phyloP scores from a whole-genome alignment of 2,797 vertebrate genomes.

The Salarias fasciatus region DNA sequence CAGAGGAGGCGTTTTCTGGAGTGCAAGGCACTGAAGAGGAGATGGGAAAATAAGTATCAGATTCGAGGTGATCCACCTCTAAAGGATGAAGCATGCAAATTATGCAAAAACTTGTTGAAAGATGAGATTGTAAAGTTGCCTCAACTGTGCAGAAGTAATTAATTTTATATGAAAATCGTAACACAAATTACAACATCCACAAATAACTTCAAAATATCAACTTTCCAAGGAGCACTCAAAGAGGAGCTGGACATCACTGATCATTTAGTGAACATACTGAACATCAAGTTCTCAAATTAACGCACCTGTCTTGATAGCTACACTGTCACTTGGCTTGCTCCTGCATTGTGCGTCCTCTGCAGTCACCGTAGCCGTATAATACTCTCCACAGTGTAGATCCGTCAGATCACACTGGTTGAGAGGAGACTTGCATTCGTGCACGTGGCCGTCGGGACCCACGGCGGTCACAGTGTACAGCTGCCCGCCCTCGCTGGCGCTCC shows the following conservation, averaged over 20 bases:
- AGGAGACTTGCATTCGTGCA: slow-evolving; percentile 53
- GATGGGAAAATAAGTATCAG: not conserved
- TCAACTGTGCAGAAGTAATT: too few relatives aligned
- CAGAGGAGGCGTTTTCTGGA: slow-evolving; percentile 61
- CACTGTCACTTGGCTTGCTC: slow-evolving; percentile 68
- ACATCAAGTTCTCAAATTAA: too few relatives aligned
- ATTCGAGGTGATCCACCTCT: too few relatives aligned
- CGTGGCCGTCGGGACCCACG: slow-evolving; percentile 41
- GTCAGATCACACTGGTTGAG: slow-evolving; percentile 69
- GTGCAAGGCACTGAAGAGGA: slow-evolving; percentile 75
- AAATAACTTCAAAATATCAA: too few relatives aligned
- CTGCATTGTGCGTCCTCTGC: slow-evolving; percentile 74
- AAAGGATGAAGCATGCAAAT: too few relatives aligned
- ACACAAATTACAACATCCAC: too few relatives aligned
- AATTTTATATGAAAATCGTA: too few relatives aligned
- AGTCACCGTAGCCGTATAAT: slow-evolving; percentile 73
- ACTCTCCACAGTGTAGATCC: slow-evolving; percentile 75
- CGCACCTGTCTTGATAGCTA: slow-evolving; percentile 78
- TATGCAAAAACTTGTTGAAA: too few relatives aligned
- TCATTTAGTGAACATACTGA: too few relatives aligned
- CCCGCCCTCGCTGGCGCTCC: slow-evolving; percentile 70
- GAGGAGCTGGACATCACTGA: too few relatives aligned
- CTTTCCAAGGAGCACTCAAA: too few relatives aligned
- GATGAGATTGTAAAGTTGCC: too few relatives aligned
- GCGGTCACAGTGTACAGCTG: slow-evolving; percentile 75